Conservation (phyloP, 2,888 invertebrate genomes). For the Slavum lentiscoides region DNA sequence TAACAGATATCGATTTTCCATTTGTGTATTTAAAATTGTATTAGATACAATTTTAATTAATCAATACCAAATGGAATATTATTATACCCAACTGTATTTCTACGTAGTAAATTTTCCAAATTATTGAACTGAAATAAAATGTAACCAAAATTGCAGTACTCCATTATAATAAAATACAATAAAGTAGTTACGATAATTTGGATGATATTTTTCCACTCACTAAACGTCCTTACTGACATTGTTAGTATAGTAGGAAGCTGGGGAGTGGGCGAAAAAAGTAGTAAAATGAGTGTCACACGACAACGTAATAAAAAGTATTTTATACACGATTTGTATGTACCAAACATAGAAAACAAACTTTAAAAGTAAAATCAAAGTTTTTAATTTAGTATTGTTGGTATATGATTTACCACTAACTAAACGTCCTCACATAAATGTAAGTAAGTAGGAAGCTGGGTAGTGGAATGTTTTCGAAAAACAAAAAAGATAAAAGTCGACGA, state of each 20-base stretch:
- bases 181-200: conserved; percentile 2
- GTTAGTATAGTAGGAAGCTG: conserved; percentile 16
- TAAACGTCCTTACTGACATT: conserved; percentile 8
- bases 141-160: conserved; percentile 9
- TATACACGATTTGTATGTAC: not conserved
- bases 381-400: not conserved
- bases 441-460: conserved; percentile 19
- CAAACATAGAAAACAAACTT: not conserved
- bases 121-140: not conserved
- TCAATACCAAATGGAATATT: conserved; percentile 6
- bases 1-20: conserved; percentile 24
- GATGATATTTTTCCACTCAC: conserved; percentile 7
- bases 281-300: no score
- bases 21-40: conserved; percentile 1
- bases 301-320: no score
- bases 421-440: conserved; percentile 3
- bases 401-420: conserved; percentile 15
- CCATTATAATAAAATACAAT: not conserved
- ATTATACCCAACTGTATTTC: not conserved
- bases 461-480: not conserved
- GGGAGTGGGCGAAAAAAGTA: not conserved
- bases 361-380: not conserved
- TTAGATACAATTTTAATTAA: not conserved
- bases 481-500: not conserved
- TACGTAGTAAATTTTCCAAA: not conserved